phyloP scores from a whole-genome alignment of 2,888 invertebrate genomes.

The Athripsodes cinereus region DNA sequence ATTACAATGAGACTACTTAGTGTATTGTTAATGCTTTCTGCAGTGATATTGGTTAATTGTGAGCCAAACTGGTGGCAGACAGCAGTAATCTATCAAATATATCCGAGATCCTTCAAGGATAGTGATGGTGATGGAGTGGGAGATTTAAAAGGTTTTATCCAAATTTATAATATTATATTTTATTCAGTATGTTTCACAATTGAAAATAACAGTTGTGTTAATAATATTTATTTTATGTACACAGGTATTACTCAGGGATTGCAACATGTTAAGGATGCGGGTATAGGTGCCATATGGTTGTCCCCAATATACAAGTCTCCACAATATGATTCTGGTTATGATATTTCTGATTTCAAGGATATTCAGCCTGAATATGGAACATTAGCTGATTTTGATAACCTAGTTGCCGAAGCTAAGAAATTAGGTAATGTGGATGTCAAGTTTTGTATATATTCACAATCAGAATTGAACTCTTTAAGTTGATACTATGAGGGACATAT shows the following conservation, averaged over 20 bases:
- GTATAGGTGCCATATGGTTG: conserved; percentile 73
- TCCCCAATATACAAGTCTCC: conserved; percentile 81
- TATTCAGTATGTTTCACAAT: no score
- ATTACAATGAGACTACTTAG: conserved; percentile 3
- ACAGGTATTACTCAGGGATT: conserved; percentile 52
- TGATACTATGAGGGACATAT: neutral
- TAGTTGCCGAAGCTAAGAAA: conserved; percentile 51
- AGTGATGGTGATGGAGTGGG: conserved; percentile 67
- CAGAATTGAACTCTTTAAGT: no score
- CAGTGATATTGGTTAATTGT: conserved; percentile 9
- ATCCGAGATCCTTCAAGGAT: conserved; percentile 71
- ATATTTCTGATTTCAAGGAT: conserved; percentile 69
- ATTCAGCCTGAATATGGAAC: conserved; percentile 71
- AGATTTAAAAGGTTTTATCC: conserved; percentile 60
- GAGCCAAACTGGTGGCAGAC: conserved; percentile 63
- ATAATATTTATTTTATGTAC: neutral
- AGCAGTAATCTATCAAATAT: conserved; percentile 69
- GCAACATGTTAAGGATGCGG: conserved; percentile 60
- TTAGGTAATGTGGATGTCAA: conserved; percentile 37
- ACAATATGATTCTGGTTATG: conserved; percentile 82
- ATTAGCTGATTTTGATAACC: conserved; percentile 59
- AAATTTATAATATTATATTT: no score
- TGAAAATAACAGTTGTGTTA: neutral
- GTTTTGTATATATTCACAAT: no score
- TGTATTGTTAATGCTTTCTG: neutral